Base-by-base conservation (phyloP, 2,888 invertebrate species). In the Torymus tubicola region DNA sequence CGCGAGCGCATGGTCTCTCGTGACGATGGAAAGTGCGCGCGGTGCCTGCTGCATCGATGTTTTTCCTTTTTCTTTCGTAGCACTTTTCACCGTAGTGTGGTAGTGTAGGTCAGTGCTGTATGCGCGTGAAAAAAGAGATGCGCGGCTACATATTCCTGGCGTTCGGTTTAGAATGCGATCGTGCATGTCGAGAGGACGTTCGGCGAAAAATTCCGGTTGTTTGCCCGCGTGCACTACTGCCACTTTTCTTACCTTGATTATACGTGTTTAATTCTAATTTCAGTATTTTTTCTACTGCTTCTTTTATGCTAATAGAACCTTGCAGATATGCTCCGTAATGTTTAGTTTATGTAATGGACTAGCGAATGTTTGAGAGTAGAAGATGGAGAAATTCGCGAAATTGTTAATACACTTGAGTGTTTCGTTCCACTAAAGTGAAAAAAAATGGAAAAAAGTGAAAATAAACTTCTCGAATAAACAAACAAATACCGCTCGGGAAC, bases 121-220 rank as follows among this genome's bases (percentile, higher is more conserved):
- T 55, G 42, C 11, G 60, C 16, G 77, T 10, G 70, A 70, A 50
- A 53, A 58, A 72, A 60, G 58, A 31, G 50, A 16, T 60, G 73
- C 64, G 68, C 21, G 68, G 13, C n/a, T 31, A 31, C 8, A 72
- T 57, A 72, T 77, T 82, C 78, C 61, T 21, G 21, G 2, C 80
- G 78, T 68, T 79, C 77, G 69, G 12, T 69, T 70, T 24, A 61
- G 55, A 78, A 67, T 61, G 58, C 72, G 55, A 78, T 78, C 31
- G 78, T 18, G 67, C 67, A 58, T 55, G 78, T 55, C 52, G 55
- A 60, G 58, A 78, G 72, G 60, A 31, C 58, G 18, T 60, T 78
- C 60, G 53, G 42, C 21, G 16, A 64, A 58, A 78, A 72, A 67
- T 65, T 57, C 78, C 61, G 21, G 50, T 24, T 16, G 42, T 21